A percentile compares a stretch with the other conserved stretches of the same genome.
These are phyloP conservation scores for Yoshiicerus persimilis DNA, from an alignment of 1,140 invertebrate genomes.

Conservation along the genomic window DNA sequence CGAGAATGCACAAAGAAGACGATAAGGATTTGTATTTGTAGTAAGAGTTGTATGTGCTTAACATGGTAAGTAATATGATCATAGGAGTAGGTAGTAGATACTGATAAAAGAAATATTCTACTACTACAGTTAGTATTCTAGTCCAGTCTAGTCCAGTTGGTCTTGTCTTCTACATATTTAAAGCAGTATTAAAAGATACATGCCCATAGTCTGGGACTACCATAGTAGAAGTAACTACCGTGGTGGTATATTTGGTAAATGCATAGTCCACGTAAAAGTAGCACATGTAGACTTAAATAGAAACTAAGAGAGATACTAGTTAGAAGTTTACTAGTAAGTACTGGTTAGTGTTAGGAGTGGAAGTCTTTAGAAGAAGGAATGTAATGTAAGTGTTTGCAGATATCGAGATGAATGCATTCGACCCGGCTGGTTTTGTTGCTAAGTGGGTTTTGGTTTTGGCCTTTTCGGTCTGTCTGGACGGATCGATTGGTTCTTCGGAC, in stretches of 20 bases:
- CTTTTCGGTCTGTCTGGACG: conserved; percentile 26
- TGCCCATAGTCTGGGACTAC: too few species aligned
- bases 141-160: neutral
- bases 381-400: conserved; percentile 5
- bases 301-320: neutral
- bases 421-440: conserved; percentile 25
- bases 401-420: conserved; percentile 26
- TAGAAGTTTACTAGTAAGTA: neutral
- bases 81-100: neutral
- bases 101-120: too few species aligned
- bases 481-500: conserved; percentile 27
- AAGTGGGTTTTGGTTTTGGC: conserved; percentile 28
- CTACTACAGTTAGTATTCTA: too few species aligned
- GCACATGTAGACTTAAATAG: neutral
- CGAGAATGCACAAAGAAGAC: too few species aligned
- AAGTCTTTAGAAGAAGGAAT: neutral
- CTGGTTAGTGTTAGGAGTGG: neutral
- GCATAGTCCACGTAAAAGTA: neutral
- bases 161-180: neutral
- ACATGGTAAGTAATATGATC: too few species aligned
- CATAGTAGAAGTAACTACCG: neutral
- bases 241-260: neutral
- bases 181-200: neutral
- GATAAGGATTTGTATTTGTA: too few species aligned
- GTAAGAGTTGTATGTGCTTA: too few species aligned